Base-by-base conservation (phyloP, 2,888 invertebrate species). In the Leptura quadrifasciata region DNA sequence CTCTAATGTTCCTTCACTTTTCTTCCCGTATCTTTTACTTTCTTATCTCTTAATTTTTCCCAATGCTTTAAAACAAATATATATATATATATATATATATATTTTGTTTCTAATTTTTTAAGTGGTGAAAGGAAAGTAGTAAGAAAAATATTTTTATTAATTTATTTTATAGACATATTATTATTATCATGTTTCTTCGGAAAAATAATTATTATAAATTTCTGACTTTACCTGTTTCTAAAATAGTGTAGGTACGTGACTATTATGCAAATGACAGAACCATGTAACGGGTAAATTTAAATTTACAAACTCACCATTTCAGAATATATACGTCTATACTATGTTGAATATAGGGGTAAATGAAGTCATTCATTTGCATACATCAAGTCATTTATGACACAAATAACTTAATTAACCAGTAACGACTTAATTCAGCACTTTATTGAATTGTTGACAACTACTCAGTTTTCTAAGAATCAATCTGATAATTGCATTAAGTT, bases 361-460 rank as follows among this genome's bases (percentile, higher is more conserved):
- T 77, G 77, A 72, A 71, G 58, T 63, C 57, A 71, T 75, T 72
- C 73, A 81, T 81, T 81, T 81, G 80, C 81, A 81, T 82, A 81
- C 73, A 78, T 82, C 79, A 78, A 78, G 75, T 76, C 79, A 77
- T 79, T 79, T 78, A 76, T 77, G 80, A 82, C 75, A 80, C 79
- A 79, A 78, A 80, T 68, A 76, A 80, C 78, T 79, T 77, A 79
- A 79, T 80, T 79, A 80, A 81, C 76, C 64, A 76, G 76, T 80
- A 80, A 79, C 78, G 80, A 78, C 63, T 81, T 81, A 79, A 79
- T 76, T 74, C 74, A 76, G 71, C 71, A 72, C 52, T 75, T 76
- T 77, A 77, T 74, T 74, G 75, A 76, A 72, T 77, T 60, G 72
- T 52, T 58, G 74, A 77, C 72, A 79, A 72, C 63, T 72, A 79